phyloP scores from a whole-genome alignment of 1,140 invertebrate genomes.

The Cheumatopsyche charites region DNA sequence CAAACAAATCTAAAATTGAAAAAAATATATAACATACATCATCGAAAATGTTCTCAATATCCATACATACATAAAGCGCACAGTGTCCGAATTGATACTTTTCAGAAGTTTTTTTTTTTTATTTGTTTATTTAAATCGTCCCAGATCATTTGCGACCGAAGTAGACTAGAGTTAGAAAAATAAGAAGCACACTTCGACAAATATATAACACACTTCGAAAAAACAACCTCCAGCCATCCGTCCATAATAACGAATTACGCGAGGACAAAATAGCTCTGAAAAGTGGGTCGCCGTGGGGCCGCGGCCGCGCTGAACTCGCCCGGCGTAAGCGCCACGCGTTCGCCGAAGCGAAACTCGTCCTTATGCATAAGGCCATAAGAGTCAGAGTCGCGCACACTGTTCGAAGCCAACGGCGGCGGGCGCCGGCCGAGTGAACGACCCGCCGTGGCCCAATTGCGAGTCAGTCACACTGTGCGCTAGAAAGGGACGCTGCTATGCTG shows the following conservation, averaged over 20 bases:
- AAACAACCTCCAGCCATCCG: slow-evolving; percentile 41
- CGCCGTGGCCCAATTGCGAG: slow-evolving; percentile 59
- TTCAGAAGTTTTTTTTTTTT: no score
- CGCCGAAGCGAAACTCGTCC: not conserved
- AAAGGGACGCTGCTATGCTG: slow-evolving; percentile 23
- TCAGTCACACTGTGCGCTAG: slow-evolving; percentile 52
- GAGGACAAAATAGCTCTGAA: slow-evolving; percentile 49
- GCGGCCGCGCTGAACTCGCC: slow-evolving; percentile 30
- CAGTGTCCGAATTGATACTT: no score
- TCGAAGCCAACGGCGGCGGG: slow-evolving; percentile 38
- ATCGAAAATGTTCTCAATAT: no score
- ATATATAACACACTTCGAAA: slow-evolving; percentile 27
- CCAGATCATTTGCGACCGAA: no score
- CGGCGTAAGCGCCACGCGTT: slow-evolving; percentile 30
- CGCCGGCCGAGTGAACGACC: slow-evolving; percentile 56
- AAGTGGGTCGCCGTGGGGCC: slow-evolving; percentile 48
- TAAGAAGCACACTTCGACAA: slow-evolving; percentile 21
- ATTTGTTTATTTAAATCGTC: no score
- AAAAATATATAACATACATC: no score
- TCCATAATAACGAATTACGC: slow-evolving; percentile 48
- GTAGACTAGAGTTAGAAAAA: no score
- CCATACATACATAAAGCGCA: no score
- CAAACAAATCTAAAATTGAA: no score
- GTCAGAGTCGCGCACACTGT: not conserved
- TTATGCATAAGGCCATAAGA: slow-evolving; percentile 23